phyloP scores from a whole-genome alignment of 2,888 invertebrate species.

The Sinhomidia bicolor region DNA sequence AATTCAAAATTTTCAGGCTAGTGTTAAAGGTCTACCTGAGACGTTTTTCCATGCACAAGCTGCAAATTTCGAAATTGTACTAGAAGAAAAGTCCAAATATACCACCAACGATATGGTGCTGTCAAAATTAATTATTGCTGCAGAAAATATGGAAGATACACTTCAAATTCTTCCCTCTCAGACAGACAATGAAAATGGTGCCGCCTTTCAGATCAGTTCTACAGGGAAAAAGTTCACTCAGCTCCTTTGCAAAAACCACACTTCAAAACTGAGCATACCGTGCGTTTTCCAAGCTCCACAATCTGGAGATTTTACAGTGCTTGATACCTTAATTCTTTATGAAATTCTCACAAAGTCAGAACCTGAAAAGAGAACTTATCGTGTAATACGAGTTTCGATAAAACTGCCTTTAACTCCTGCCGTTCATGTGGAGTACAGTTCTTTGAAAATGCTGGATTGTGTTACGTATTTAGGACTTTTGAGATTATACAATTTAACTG shows the following conservation, averaged over 20 bases:
- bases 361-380: constrained; percentile 57
- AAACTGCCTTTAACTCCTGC: constrained; percentile 71
- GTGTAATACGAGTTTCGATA: constrained; percentile 71
- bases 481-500: constrained; percentile 75
- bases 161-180: constrained; percentile 54
- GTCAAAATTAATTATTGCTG: constrained; percentile 68
- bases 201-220: not conserved
- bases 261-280: constrained; percentile 59
- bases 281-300: constrained; percentile 75
- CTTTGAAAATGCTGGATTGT: constrained; percentile 73
- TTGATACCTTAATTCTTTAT: constrained; percentile 76
- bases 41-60: constrained; percentile 74
- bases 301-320: constrained; percentile 66
- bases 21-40: constrained; percentile 68
- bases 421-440: constrained; percentile 74
- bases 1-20: constrained; percentile 63
- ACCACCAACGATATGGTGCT: constrained; percentile 50
- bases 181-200: not conserved
- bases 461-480: constrained; percentile 71
- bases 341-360: constrained; percentile 51
- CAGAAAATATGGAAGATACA: constrained; percentile 71
- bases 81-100: constrained; percentile 69
- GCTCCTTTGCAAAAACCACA: constrained; percentile 18
- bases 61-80: constrained; percentile 71
- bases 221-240: constrained; percentile 48